phyloP scores from a whole-genome alignment of 2,113 vertebrate genomes.

The Myocastor coypus region DNA sequence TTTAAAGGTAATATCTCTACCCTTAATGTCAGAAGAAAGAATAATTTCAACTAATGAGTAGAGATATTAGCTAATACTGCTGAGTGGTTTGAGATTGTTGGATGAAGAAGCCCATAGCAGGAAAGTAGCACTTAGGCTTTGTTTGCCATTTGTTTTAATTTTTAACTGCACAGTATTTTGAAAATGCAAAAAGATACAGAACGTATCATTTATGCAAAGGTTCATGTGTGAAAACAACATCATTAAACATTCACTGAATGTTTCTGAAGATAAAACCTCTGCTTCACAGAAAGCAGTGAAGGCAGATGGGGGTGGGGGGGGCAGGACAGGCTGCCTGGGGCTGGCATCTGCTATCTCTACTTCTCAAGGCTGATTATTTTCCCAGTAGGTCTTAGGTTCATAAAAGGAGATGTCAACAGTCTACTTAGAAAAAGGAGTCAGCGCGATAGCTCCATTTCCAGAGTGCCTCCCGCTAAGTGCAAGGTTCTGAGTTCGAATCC shows the following conservation, averaged over 20 bases:
- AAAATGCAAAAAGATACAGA: background rate
- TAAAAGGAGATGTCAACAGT: background rate
- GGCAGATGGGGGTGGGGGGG: background rate
- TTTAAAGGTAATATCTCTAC: background rate
- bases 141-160: background rate
- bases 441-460: too few relatives aligned
- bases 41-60: slow-evolving; percentile 31
- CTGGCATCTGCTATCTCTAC: background rate
- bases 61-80: background rate
- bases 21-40: background rate
- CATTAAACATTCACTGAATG: background rate
- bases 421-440: background rate
- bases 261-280: background rate
- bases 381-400: background rate
- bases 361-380: background rate
- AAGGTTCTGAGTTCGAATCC: too few relatives aligned
- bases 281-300: background rate
- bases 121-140: background rate
- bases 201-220: background rate
- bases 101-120: background rate
- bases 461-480: too few relatives aligned
- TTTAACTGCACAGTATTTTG: slow-evolving; percentile 17
- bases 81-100: background rate
- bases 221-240: slow-evolving; percentile 5
- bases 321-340: background rate